Evolutionary conservation across 1,140 invertebrate species (phyloP), one percentile per base, ranked within the genome.

Genomic region (Aplysia californica): DNA sequence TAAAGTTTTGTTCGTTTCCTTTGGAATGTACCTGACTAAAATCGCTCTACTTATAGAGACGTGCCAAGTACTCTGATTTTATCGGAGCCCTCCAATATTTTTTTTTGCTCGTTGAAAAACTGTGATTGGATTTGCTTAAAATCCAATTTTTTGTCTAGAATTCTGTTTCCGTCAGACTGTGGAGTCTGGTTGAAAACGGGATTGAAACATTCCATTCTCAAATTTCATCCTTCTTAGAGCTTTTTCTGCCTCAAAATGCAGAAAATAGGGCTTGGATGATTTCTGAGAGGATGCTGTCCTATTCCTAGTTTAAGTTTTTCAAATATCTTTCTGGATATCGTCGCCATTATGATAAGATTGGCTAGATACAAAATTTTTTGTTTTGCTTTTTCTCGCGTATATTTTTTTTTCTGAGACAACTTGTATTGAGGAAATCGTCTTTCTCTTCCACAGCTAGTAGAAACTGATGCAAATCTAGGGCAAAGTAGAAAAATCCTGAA

Each of bases 391-490:
- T 15, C 44, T 50, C 10, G 10, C 44, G n/a, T 15, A 50, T 50
- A 50, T 50, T 50, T 50, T 10, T 15, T 50, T n/a, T n/a, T n/a
- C 10, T n/a, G 10, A 50, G 44, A 15, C 10, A 61, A 23, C 26
- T 18, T 10, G 18, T 31, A 66, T 66, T 21, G 6, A 61, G 18
- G 58, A 21, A 35, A 69, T 64, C 58, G n/a, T 50, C 18, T 29
- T 75, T 29, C 76, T 69, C 33, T 41, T 66, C 86, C 85, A 77
- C 81, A 89, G 85, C 86, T 94, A 1, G 86, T 89, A 3, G 92
- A 94, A 64, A 94, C 93, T 20, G 92, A 94, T 85, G 87, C 90
- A 39, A 92, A 93, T 82, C 85, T 94, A 29, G 85, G 90, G 35
- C 91, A 88, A 84, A 92, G 92, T 74, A 88, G 90, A 76, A 92